Conservation (phyloP, 2,888 invertebrate species). For the Spialia ferax region DNA sequence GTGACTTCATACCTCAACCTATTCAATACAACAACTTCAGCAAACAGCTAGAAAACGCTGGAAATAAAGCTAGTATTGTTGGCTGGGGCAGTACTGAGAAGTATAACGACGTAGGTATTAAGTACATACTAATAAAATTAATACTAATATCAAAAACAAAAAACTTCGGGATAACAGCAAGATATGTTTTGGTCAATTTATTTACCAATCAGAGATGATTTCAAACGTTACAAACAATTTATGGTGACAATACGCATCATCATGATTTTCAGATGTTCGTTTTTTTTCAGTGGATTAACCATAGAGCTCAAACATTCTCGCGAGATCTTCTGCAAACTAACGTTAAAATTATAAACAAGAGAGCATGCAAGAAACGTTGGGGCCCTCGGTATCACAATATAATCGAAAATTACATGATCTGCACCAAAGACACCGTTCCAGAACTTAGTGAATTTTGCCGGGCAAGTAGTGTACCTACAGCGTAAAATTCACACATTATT, state of each 20-base stretch:
- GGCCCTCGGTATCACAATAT: constrained; percentile 72
- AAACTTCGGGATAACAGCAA: too few species aligned
- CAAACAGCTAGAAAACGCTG: constrained; percentile 57
- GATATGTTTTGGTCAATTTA: too few species aligned
- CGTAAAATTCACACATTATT: too few species aligned
- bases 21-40: constrained; percentile 66
- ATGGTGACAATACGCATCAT: too few species aligned
- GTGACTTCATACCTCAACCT: constrained; percentile 68
- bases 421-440: constrained; percentile 63
- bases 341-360: constrained; percentile 69
- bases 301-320: constrained; percentile 52
- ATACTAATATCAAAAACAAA: too few species aligned
- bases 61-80: constrained; percentile 58
- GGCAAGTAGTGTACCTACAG: constrained; percentile 47
- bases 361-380: constrained; percentile 75
- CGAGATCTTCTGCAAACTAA: constrained; percentile 64
- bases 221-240: too few species aligned
- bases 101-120: constrained; percentile 61
- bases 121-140: not conserved
- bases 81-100: constrained; percentile 69
- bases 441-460: constrained; percentile 62
- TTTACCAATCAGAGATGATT: too few species aligned
- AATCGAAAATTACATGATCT: constrained; percentile 80
- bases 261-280: not conserved
- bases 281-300: constrained; percentile 9